Conservation (phyloP, 2,797 vertebrate genomes). For the Hoplostethus atlanticus region DNA sequence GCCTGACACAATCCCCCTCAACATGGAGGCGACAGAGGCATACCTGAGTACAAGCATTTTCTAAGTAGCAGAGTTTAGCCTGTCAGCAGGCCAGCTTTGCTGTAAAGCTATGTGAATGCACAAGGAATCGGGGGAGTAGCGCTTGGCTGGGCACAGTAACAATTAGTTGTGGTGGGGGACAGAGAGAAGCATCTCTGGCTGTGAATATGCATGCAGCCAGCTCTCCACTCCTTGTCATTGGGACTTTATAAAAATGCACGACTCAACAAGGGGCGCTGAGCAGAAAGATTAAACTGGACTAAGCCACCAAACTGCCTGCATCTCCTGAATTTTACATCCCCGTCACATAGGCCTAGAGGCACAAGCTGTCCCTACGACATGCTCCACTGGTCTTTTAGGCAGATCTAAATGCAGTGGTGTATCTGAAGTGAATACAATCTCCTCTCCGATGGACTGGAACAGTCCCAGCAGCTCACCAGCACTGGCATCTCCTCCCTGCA, state of each 20-base stretch:
- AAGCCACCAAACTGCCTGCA: slow-evolving; percentile 64
- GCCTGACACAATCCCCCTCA: slow-evolving; percentile 47
- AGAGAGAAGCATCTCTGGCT: slow-evolving; percentile 40
- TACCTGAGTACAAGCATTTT: slow-evolving; percentile 37
- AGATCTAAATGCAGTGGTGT: slow-evolving; percentile 46
- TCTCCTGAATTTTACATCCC: slow-evolving; percentile 67
- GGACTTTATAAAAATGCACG: slow-evolving; percentile 71
- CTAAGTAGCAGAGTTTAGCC: slow-evolving; percentile 49
- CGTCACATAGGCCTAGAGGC: slow-evolving; percentile 34
- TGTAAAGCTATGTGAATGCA: slow-evolving; percentile 44
- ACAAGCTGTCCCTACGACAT: slow-evolving; percentile 51
- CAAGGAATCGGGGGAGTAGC: slow-evolving; percentile 41
- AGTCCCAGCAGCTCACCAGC: slow-evolving; percentile 49
- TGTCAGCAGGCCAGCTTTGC: slow-evolving; percentile 43
- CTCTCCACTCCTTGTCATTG: slow-evolving; percentile 51
- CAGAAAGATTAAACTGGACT: slow-evolving; percentile 68
- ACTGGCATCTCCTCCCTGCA: slow-evolving; percentile 32
- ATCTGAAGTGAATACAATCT: slow-evolving; percentile 62
- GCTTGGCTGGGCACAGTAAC: slow-evolving; percentile 57
- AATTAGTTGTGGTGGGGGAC: slow-evolving; percentile 68
- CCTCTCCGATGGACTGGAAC: slow-evolving; percentile 59
- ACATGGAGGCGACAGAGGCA: slow-evolving; percentile 39
- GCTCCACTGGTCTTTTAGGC: slow-evolving; percentile 52
- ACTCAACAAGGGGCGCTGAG: slow-evolving; percentile 63
- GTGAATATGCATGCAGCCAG: slow-evolving; percentile 68